Evolutionary conservation across 1,140 invertebrate species (phyloP).

Genomic region (Listronotus oregonensis): DNA sequence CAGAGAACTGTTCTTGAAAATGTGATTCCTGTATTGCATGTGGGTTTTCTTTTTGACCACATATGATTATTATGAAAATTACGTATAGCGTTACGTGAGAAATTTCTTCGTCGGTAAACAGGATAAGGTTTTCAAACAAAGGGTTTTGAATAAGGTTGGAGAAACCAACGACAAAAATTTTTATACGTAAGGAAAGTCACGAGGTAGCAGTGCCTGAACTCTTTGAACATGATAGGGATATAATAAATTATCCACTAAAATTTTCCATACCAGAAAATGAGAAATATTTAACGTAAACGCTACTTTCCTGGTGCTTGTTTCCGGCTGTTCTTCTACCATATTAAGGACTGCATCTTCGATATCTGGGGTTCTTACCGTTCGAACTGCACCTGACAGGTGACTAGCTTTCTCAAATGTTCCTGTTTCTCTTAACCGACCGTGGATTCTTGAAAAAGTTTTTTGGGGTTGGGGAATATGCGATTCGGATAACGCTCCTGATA

Average conservation of each 20-base stretch:
- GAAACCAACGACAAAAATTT: slow-evolving; percentile 26
- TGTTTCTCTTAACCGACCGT: slow-evolving; percentile 27
- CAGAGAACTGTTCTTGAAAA: slow-evolving; percentile 24
- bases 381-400: slow-evolving; percentile 6
- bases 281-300: slow-evolving; percentile 23
- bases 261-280: slow-evolving; percentile 27
- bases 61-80: slow-evolving; percentile 27
- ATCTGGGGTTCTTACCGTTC: slow-evolving; percentile 31
- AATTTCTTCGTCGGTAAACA: slow-evolving; percentile 30
- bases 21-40: slow-evolving; percentile 19
- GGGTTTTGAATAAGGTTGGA: neutral
- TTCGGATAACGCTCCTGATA: slow-evolving; percentile 11
- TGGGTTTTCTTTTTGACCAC: slow-evolving; percentile 25
- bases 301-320: slow-evolving; percentile 31
- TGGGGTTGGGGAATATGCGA: neutral
- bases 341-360: slow-evolving; percentile 31
- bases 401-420: slow-evolving; percentile 21
- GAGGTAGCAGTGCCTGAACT: slow-evolving; percentile 24
- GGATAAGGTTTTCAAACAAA: slow-evolving; percentile 7
- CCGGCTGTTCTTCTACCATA: slow-evolving; percentile 31
- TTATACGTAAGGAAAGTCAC: slow-evolving; percentile 24
- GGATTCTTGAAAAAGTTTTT: slow-evolving; percentile 27
- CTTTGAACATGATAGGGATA: slow-evolving; percentile 35
- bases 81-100: slow-evolving; percentile 13
- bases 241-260: slow-evolving; percentile 24